Conservation (phyloP, 2,888 invertebrate genomes). For the Psylliodes chrysocephalus region DNA sequence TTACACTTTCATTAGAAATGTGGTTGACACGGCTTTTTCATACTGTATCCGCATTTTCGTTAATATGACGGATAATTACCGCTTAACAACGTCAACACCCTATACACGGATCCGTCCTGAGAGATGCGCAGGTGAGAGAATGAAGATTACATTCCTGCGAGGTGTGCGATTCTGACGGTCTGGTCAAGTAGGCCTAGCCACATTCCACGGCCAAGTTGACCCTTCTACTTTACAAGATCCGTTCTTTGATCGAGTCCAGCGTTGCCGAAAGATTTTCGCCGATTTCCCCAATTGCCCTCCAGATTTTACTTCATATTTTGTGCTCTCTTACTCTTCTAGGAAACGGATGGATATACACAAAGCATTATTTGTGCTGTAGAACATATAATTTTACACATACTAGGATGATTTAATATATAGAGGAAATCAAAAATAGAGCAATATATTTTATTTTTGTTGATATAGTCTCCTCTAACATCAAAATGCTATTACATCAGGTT, state of each 20-base stretch:
- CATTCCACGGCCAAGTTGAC: slow-evolving; percentile 62
- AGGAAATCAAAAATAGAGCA: too few species aligned
- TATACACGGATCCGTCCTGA: slow-evolving; percentile 11
- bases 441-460: too few species aligned
- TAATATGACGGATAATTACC: neutral
- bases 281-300: neutral
- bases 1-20: too few species aligned
- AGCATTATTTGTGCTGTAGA: too few species aligned
- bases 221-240: slow-evolving; percentile 50
- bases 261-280: slow-evolving; percentile 13
- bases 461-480: too few species aligned
- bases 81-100: slow-evolving; percentile 8
- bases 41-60: neutral
- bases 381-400: too few species aligned
- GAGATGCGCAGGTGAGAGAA: slow-evolving; percentile 54
- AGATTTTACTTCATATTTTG: too few species aligned
- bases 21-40: too few species aligned
- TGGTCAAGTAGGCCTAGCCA: slow-evolving; percentile 61
- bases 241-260: slow-evolving; percentile 5
- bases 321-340: too few species aligned
- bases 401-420: too few species aligned
- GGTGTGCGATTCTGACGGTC: slow-evolving; percentile 62
- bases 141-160: slow-evolving; percentile 61
- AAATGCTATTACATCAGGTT: too few species aligned
- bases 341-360: too few species aligned